These are phyloP conservation scores for Whitmania pigra DNA, from an alignment of 1,140 invertebrate genomes.

Conservation along the genomic window DNA sequence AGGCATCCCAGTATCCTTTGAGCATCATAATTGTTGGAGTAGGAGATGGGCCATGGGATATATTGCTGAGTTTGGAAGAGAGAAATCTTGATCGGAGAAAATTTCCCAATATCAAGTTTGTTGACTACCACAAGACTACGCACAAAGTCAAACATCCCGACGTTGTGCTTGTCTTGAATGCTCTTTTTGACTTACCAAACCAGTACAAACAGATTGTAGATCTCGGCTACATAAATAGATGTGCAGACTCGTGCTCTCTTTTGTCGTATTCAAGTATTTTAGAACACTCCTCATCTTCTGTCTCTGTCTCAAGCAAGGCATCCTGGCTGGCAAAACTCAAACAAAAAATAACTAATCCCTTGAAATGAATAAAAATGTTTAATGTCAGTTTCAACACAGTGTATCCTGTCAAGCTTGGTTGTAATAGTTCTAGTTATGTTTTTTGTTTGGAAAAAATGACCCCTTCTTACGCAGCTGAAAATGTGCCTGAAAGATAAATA, in stretches of 20 bases:
- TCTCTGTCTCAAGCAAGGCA: no score
- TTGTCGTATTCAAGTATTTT: no score
- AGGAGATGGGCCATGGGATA: conserved; percentile 49
- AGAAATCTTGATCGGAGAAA: conserved; percentile 42
- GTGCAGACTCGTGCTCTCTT: background rate
- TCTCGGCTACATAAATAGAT: conserved; percentile 32
- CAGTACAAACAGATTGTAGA: conserved; percentile 47
- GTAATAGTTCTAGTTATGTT: no score
- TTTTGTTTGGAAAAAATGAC: no score
- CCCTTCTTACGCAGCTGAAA: no score
- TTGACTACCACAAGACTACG: conserved; percentile 44
- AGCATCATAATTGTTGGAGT: conserved; percentile 50
- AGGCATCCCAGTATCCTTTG: conserved; percentile 46
- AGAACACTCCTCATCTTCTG: no score
- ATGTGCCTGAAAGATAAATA: no score
- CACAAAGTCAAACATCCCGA: conserved; percentile 43
- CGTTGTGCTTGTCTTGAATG: conserved; percentile 44
- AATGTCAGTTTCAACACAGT: no score
- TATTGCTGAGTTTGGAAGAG: conserved; percentile 48
- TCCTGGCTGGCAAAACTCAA: no score
- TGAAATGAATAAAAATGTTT: no score
- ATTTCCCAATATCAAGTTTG: conserved; percentile 51
- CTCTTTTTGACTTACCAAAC: conserved; percentile 48
- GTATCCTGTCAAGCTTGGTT: no score
- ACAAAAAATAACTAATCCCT: no score